Evolutionary conservation across 2,888 invertebrate species (phyloP).

Genomic region (Sialis fuliginosa): DNA sequence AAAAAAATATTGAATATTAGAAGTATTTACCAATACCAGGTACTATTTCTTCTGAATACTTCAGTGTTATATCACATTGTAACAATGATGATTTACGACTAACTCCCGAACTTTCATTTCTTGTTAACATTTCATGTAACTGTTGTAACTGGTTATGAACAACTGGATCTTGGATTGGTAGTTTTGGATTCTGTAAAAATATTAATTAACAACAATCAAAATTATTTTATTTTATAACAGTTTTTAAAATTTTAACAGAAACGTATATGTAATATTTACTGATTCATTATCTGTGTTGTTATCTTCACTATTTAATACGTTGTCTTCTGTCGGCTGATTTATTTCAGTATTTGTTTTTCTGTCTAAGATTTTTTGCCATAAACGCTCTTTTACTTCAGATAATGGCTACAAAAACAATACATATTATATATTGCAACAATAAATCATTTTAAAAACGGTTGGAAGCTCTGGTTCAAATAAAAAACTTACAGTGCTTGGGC

Average conservation of each 20-base stretch:
- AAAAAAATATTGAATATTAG: neutral
- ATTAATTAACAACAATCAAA: no score
- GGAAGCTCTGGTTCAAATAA: no score
- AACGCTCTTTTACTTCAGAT: constrained; percentile 32
- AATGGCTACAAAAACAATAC: constrained; percentile 26
- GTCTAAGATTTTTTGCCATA: constrained; percentile 23
- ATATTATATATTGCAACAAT: neutral
- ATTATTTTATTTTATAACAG: no score
- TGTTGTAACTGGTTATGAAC: constrained; percentile 31
- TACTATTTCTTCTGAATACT: neutral
- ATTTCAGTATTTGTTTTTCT: constrained; percentile 6
- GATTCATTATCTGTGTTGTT: no score
- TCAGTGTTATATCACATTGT: neutral
- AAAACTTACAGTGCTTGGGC: constrained; percentile 24
- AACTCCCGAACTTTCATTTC: constrained; percentile 6
- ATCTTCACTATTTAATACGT: neutral
- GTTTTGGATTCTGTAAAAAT: no score
- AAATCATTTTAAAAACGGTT: neutral
- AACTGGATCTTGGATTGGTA: constrained; percentile 9
- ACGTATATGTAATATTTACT: no score
- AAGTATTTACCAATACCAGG: neutral
- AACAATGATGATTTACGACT: no score
- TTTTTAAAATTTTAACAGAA: no score
- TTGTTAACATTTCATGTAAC: constrained; percentile 30
- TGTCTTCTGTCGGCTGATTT: neutral